Percentiles rank a stretch among this genome's conserved stretches.
phyloP scores from a whole-genome alignment of 2,888 invertebrate species.

The Clusia tigrina region DNA sequence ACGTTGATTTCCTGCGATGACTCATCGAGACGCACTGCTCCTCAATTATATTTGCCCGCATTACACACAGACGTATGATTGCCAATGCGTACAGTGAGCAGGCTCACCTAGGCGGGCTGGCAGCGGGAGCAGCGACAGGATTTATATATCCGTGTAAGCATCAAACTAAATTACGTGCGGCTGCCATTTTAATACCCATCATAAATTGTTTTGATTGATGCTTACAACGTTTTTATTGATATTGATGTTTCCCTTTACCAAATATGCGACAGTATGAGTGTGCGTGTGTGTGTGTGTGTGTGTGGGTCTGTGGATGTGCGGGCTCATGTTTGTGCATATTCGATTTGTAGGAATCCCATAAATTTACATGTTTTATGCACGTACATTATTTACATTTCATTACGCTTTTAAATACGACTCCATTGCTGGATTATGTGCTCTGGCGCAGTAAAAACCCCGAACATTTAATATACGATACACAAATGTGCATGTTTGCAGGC shows the following conservation, averaged over 20 bases:
- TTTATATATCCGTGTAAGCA: not conserved
- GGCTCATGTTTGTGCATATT: not conserved
- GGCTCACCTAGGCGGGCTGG: too few relatives aligned
- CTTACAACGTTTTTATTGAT: conserved; percentile 40
- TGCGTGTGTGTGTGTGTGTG: not conserved
- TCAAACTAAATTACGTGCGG: conserved; percentile 19
- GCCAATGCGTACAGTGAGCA: too few relatives aligned
- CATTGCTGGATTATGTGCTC: too few relatives aligned
- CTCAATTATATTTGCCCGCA: too few relatives aligned
- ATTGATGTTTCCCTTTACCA: not conserved
- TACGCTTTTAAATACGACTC: not conserved
- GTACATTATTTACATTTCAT: conserved; percentile 1
- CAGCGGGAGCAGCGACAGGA: not conserved
- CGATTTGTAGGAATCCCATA: not conserved
- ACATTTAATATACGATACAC: too few relatives aligned
- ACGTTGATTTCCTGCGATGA: too few relatives aligned
- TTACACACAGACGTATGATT: too few relatives aligned
- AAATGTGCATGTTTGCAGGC: too few relatives aligned
- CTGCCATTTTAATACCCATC: conserved; percentile 42
- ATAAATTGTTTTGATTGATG: conserved; percentile 46
- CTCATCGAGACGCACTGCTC: too few relatives aligned
- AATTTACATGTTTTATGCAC: not conserved
- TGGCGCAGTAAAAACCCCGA: too few relatives aligned
- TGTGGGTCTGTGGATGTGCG: not conserved
- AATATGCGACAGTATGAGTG: not conserved